Evolutionary conservation across 2,888 invertebrate species (phyloP).

Genomic region (Lasioglossum villosulum): DNA sequence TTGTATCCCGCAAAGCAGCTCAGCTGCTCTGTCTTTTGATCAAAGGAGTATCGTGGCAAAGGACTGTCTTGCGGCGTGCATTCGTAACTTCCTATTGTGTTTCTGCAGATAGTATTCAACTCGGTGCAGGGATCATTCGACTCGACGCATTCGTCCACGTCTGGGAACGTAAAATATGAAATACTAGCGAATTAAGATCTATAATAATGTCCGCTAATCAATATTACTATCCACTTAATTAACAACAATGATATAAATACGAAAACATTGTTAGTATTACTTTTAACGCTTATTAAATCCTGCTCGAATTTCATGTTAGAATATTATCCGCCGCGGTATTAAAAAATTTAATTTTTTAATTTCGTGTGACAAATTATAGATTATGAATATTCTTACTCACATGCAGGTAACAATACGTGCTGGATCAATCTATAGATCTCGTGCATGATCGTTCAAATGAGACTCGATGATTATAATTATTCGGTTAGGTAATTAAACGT

Average conservation of each 20-base stretch:
- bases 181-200: too few relatives aligned
- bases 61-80: conserved; percentile 54
- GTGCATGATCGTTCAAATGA: neutral
- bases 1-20: conserved; percentile 88
- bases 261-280: neutral
- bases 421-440: conserved; percentile 9
- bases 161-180: conserved; percentile 77
- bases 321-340: neutral
- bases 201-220: neutral
- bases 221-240: neutral
- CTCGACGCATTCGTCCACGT: conserved; percentile 86
- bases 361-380: too few relatives aligned
- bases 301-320: neutral
- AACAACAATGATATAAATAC: neutral
- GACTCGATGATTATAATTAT: neutral
- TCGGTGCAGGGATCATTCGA: conserved; percentile 84
- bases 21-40: conserved; percentile 6
- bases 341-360: too few relatives aligned
- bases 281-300: neutral
- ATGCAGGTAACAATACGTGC: conserved; percentile 46
- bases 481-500: conserved; percentile 28
- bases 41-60: neutral
- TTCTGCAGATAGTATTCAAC: conserved; percentile 87
- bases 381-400: conserved; percentile 49
- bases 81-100: conserved; percentile 90